Conservation (phyloP, 2,113 vertebrate species). For the Acrocephalus kingi region DNA sequence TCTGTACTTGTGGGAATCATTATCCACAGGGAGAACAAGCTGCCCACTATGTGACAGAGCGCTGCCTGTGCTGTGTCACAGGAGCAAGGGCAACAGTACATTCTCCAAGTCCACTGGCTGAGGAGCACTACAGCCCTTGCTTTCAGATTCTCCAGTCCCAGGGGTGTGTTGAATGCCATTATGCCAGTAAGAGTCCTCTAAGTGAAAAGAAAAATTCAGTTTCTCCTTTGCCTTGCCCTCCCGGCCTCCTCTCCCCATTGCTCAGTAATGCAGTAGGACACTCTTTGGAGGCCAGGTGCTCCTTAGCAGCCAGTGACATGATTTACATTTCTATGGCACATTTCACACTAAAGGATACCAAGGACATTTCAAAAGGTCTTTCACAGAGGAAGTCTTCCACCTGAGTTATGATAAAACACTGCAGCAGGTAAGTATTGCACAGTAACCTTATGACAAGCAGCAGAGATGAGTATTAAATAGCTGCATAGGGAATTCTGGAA, state of each 20-base stretch:
- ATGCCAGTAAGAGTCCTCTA: neutral
- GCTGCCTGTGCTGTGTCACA: neutral
- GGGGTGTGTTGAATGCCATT: neutral
- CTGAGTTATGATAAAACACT: neutral
- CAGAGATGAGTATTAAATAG: neutral
- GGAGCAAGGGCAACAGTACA: neutral
- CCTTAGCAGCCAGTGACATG: neutral
- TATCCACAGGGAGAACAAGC: neutral
- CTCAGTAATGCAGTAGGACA: neutral
- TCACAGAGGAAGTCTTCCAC: neutral
- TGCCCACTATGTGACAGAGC: neutral
- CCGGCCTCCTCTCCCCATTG: neutral
- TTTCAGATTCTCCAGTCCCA: neutral
- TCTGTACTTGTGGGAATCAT: neutral
- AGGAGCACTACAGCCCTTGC: neutral
- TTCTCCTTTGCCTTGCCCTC: neutral
- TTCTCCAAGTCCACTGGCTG: neutral
- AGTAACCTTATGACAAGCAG: neutral
- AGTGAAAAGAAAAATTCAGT: neutral
- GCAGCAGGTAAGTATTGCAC: neutral
- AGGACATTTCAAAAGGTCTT: neutral
- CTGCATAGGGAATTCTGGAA: neutral
- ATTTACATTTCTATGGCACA: slow-evolving; percentile 18
- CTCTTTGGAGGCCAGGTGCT: neutral
- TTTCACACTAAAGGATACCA: slow-evolving; percentile 7